Evolutionary conservation across 2,888 invertebrate species (phyloP).

Genomic region (Saturnia pavonia): DNA sequence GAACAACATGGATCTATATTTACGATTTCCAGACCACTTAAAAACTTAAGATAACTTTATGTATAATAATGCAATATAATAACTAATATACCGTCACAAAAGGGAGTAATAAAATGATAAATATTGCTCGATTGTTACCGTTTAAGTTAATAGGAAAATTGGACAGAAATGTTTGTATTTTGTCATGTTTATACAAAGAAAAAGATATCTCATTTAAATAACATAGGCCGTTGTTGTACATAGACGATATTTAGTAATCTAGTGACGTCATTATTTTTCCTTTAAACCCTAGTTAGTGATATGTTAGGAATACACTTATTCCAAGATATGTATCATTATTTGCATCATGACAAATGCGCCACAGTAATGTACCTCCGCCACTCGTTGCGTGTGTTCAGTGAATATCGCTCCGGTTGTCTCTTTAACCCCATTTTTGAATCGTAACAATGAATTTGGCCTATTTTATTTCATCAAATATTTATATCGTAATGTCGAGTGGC

Average conservation of each 20-base stretch:
- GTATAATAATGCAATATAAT: slow-evolving; percentile 49
- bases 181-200: slow-evolving; percentile 79
- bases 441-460: slow-evolving; percentile 77
- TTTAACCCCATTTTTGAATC: slow-evolving; percentile 62
- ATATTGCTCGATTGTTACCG: slow-evolving; percentile 78
- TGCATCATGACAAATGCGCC: slow-evolving; percentile 70
- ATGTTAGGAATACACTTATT: slow-evolving; percentile 73
- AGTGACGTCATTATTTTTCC: slow-evolving; percentile 64
- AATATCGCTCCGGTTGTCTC: too few species aligned
- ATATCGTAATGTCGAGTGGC: slow-evolving; percentile 38
- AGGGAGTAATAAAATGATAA: slow-evolving; percentile 72
- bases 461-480: slow-evolving; percentile 54
- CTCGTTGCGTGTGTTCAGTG: slow-evolving; percentile 40
- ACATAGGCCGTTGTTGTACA: slow-evolving; percentile 81
- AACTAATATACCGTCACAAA: slow-evolving; percentile 70
- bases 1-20: slow-evolving; percentile 41
- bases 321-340: slow-evolving; percentile 65
- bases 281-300: slow-evolving; percentile 75
- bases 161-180: slow-evolving; percentile 78
- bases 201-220: slow-evolving; percentile 76
- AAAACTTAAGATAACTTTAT: slow-evolving; percentile 41
- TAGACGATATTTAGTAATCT: slow-evolving; percentile 73
- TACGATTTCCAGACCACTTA: slow-evolving; percentile 61
- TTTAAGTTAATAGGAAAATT: slow-evolving; percentile 71
- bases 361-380: too few species aligned